phyloP scores from a whole-genome alignment of 30 jellyfish, hydroid and myxozoan species.

The Catostylus mosaicus region DNA sequence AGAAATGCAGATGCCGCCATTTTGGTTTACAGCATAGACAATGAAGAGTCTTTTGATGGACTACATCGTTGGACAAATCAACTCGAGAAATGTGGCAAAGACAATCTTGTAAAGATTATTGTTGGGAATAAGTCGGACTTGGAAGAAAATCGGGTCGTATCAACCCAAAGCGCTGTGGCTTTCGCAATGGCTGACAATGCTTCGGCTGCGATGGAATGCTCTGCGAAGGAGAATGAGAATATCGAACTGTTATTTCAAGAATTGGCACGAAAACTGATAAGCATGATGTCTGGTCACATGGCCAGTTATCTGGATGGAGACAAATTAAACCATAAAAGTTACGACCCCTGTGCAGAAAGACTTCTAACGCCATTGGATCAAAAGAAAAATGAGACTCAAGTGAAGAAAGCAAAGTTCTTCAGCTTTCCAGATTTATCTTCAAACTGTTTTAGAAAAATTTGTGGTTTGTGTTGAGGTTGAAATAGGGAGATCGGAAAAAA shows the following conservation, averaged over 20 bases:
- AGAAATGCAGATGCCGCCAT: constrained; percentile 97
- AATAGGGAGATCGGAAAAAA: no score
- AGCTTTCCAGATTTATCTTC: constrained; percentile 45
- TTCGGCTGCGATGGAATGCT: constrained; percentile 89
- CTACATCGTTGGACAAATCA: constrained; percentile 86
- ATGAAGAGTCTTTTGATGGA: constrained; percentile 73
- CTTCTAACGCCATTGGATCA: constrained; percentile 16
- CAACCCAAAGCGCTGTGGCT: constrained; percentile 81
- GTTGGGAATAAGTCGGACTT: constrained; percentile 92
- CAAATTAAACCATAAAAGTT: constrained; percentile 8
- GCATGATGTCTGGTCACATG: constrained; percentile 22
- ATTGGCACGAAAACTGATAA: constrained; percentile 70
- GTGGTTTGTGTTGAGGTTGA: constrained; percentile 55
- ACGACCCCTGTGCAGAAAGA: constrained; percentile 44
- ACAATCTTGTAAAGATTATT: constrained; percentile 62
- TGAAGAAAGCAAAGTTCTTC: constrained; percentile 22
- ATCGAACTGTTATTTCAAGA: constrained; percentile 81
- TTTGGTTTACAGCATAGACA: constrained; percentile 75
- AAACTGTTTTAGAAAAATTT: constrained; percentile 56
- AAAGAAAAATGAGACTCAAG: constrained; percentile 17
- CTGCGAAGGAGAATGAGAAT: constrained; percentile 94
- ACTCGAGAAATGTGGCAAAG: constrained; percentile 73
- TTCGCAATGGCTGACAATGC: constrained; percentile 89
- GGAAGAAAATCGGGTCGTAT: constrained; percentile 64
- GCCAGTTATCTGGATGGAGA: neutral